These are phyloP conservation scores for Tyrophagus putrescentiae DNA, from an alignment of 1,140 invertebrate species.

Conservation along the genomic window DNA sequence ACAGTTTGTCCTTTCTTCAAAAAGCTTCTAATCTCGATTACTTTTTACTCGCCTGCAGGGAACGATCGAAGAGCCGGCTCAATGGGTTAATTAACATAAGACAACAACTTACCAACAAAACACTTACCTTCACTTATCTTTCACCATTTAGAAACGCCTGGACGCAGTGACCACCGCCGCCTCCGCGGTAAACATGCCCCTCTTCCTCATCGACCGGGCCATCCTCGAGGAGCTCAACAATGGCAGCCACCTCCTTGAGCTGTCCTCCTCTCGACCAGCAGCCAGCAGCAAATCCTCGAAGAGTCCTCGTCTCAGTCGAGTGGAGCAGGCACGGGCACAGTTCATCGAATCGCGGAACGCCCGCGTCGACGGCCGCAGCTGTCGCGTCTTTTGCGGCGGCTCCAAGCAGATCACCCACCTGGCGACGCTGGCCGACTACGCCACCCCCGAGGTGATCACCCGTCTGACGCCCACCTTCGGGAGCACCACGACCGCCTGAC, in stretches of 20 bases:
- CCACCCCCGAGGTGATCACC: slow-evolving; percentile 22
- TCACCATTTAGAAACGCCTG: slow-evolving; percentile 12
- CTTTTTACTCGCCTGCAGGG: not conserved
- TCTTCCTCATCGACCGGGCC: slow-evolving; percentile 25
- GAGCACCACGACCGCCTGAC: slow-evolving; percentile 13
- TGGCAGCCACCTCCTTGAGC: slow-evolving; percentile 2
- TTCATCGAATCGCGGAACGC: too few species aligned
- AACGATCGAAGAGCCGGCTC: slow-evolving; percentile 7
- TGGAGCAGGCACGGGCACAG: too few species aligned
- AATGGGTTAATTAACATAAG: slow-evolving; percentile 17
- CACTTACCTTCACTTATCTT: not conserved
- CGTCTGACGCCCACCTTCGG: slow-evolving; percentile 22
- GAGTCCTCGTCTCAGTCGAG: too few species aligned
- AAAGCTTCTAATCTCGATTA: not conserved
- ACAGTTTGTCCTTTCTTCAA: not conserved
- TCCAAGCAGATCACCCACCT: slow-evolving; percentile 24
- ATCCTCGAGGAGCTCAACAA: slow-evolving; percentile 21
- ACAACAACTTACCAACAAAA: not conserved
- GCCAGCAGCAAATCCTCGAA: too few species aligned
- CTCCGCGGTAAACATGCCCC: slow-evolving; percentile 20
- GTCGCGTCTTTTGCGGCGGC: slow-evolving; percentile 13
- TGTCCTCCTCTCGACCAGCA: too few species aligned
- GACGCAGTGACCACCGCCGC: slow-evolving; percentile 9
- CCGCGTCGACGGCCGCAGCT: not conserved
- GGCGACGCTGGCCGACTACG: slow-evolving; percentile 24